Conservation (phyloP, 2,113 vertebrate species). For the Nothocercus nigrocapillus region DNA sequence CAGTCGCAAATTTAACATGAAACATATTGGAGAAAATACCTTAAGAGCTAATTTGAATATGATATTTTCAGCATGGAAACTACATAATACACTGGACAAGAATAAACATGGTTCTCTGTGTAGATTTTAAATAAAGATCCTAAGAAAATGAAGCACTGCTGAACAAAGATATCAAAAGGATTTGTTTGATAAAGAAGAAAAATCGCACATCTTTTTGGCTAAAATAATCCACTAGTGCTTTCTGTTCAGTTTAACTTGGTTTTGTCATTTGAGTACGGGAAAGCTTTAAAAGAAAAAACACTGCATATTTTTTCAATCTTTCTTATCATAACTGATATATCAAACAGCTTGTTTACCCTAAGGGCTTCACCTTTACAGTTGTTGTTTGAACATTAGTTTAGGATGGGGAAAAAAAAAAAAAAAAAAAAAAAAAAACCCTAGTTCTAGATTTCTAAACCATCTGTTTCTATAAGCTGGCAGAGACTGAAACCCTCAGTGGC, state of each 20-base stretch:
- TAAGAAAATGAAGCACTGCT: not conserved
- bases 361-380: not conserved
- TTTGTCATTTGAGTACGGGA: not conserved
- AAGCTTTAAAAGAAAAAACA: not conserved
- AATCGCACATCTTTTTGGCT: not conserved
- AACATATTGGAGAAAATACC: not conserved
- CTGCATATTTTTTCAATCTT: not conserved
- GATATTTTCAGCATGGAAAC: not conserved
- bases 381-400: not conserved
- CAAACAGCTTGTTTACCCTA: not conserved
- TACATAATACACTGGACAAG: rapidly evolving
- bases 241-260: not conserved
- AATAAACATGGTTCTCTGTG: not conserved
- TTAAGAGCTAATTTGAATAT: not conserved
- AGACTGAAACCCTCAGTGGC: not conserved
- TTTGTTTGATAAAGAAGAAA: not conserved
- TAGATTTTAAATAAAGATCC: not conserved
- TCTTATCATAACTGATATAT: not conserved
- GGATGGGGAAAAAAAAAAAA: too few species aligned
- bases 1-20: not conserved
- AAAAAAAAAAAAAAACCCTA: not conserved
- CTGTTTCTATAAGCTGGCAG: not conserved
- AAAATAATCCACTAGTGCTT: not conserved
- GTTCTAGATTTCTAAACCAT: slow-evolving; percentile 1
- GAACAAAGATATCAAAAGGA: not conserved